These are phyloP conservation scores for Drosophila arawakana DNA, from an alignment of 1,140 invertebrate species.

Conservation along the genomic window DNA sequence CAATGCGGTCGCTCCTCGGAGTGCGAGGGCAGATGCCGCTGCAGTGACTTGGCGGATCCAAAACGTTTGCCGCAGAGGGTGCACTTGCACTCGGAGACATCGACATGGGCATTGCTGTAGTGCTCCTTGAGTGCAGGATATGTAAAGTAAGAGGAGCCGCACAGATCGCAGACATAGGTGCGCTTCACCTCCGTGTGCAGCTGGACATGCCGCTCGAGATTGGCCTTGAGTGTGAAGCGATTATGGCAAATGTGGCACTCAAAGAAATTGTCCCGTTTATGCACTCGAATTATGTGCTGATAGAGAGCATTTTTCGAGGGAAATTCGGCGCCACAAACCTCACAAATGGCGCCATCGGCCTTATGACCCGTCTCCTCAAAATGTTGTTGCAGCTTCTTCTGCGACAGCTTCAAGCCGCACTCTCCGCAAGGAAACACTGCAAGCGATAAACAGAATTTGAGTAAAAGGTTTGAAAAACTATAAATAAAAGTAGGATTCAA, in stretches of 20 bases:
- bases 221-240: slow-evolving; percentile 82
- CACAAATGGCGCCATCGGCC: slow-evolving; percentile 81
- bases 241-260: slow-evolving; percentile 84
- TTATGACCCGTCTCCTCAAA: slow-evolving; percentile 82
- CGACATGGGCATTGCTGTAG: slow-evolving; percentile 81
- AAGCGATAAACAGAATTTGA: not conserved
- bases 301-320: slow-evolving; percentile 77
- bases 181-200: slow-evolving; percentile 83
- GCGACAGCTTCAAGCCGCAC: slow-evolving; percentile 75
- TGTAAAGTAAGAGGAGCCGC: slow-evolving; percentile 84
- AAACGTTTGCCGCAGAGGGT: slow-evolving; percentile 82
- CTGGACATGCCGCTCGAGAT: slow-evolving; percentile 83
- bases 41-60: slow-evolving; percentile 85
- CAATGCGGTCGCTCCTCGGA: slow-evolving; percentile 94
- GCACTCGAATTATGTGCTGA: slow-evolving; percentile 81
- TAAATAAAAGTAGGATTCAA: not conserved
- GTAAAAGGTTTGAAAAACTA: not conserved
- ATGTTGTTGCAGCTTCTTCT: slow-evolving; percentile 82
- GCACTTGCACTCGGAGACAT: slow-evolving; percentile 79
- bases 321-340: slow-evolving; percentile 80
- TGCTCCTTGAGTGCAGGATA: slow-evolving; percentile 83
- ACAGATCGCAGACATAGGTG: slow-evolving; percentile 82
- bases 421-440: slow-evolving; percentile 79
- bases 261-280: slow-evolving; percentile 82
- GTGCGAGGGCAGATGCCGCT: slow-evolving; percentile 94